Evolutionary conservation across 2,113 vertebrate species (phyloP).

Genomic region (Ochotona curzoniae): DNA sequence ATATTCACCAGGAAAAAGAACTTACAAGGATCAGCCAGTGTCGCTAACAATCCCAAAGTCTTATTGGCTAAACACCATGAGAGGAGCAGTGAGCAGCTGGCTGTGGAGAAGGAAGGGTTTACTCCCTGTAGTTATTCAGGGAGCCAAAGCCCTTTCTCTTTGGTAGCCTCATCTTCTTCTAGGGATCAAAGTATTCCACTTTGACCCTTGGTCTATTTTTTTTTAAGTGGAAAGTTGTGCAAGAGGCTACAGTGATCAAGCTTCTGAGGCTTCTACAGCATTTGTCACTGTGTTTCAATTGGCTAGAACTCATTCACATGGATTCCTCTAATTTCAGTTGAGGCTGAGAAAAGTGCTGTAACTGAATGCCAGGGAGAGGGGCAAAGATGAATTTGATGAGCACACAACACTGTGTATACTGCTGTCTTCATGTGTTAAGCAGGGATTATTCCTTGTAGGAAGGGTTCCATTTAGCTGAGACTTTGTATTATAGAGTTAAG

Average conservation of each 20-base stretch:
- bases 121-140: not conserved
- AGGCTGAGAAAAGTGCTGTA: not conserved
- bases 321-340: not conserved
- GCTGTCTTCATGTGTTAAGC: not conserved
- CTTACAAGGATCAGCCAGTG: not conserved
- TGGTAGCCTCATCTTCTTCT: not conserved
- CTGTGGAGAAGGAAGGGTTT: not conserved
- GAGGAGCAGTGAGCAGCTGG: not conserved
- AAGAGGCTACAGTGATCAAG: not conserved
- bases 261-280: not conserved
- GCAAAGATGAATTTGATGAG: not conserved
- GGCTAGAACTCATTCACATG: not conserved
- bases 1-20: not conserved
- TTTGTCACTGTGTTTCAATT: not conserved
- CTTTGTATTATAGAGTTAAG: not conserved
- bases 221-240: not conserved
- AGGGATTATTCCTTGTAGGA: constrained; percentile 1
- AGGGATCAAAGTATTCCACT: not conserved
- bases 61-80: not conserved
- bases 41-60: not conserved
- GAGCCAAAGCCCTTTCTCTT: not conserved
- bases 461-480: not conserved
- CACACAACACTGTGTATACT: not conserved
- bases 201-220: not conserved
- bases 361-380: not conserved